A percentile compares a stretch with the other conserved stretches of the same genome.
These are phyloP conservation scores for Hydrolagus affinis DNA, from an alignment of 2,113 vertebrate species.

Conservation along the genomic window DNA sequence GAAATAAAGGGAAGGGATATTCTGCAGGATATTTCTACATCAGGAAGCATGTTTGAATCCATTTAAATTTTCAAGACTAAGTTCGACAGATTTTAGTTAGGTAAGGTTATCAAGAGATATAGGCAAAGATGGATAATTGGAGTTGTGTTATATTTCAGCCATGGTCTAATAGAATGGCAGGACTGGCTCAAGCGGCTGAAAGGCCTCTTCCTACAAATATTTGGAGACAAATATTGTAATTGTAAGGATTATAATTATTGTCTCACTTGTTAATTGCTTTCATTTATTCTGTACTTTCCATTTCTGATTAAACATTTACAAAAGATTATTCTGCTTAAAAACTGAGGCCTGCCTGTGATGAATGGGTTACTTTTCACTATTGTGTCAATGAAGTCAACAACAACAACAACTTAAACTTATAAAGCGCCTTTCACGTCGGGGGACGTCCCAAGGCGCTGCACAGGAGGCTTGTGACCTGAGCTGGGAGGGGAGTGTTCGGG, in stretches of 20 bases:
- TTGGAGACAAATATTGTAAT: not conserved
- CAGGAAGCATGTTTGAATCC: not conserved
- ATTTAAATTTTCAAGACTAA: not conserved
- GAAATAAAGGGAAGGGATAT: too few species aligned
- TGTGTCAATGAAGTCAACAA: too few species aligned
- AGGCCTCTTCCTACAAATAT: not conserved
- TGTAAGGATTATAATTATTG: not conserved
- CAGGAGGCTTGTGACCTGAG: too few species aligned
- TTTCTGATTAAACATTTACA: too few species aligned
- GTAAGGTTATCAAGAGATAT: not conserved
- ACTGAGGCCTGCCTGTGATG: too few species aligned
- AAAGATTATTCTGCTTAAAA: too few species aligned
- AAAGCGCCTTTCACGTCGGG: too few species aligned
- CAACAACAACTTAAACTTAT: too few species aligned
- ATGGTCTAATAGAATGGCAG: not conserved
- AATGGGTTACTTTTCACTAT: too few species aligned
- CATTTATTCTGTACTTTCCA: not conserved
- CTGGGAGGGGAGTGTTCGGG: too few species aligned
- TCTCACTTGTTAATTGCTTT: not conserved
- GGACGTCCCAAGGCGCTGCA: too few species aligned
- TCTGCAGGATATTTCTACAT: too few species aligned
- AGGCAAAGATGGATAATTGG: not conserved
- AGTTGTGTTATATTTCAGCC: not conserved
- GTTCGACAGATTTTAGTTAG: not conserved
- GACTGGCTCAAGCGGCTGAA: not conserved